These are phyloP conservation scores for Pedionomus torquatus DNA, from an alignment of 2,113 vertebrate genomes.

Conservation along the genomic window DNA sequence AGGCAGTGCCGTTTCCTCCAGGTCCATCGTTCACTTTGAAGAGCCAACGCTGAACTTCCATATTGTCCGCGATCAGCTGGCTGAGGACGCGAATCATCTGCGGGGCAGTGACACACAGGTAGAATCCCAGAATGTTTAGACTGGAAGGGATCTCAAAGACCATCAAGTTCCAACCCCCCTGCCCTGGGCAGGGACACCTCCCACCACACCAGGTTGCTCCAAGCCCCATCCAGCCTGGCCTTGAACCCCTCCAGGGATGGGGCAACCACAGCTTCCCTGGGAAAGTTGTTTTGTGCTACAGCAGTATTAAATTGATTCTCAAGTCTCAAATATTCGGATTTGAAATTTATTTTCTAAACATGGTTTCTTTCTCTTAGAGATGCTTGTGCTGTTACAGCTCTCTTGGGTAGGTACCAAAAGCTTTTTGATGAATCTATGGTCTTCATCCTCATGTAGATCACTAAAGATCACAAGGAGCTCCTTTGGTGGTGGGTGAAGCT, in stretches of 20 bases:
- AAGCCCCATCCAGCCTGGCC: too few relatives aligned
- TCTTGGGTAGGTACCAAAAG: rapidly evolving
- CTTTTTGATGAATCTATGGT: neutral
- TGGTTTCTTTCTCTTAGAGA: neutral
- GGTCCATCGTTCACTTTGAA: slow-evolving; percentile 83
- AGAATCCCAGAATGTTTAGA: too few relatives aligned
- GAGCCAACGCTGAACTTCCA: slow-evolving; percentile 83
- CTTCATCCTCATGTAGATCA: neutral
- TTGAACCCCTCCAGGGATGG: too few relatives aligned
- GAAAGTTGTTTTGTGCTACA: neutral
- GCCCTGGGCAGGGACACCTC: too few relatives aligned
- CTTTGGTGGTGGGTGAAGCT: neutral
- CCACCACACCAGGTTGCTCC: too few relatives aligned
- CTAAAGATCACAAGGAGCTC: neutral
- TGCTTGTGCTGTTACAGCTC: neutral
- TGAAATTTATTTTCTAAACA: neutral
- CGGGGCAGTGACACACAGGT: neutral
- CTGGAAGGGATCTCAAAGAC: too few relatives aligned
- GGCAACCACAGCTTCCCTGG: too few relatives aligned
- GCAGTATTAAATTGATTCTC: too few relatives aligned
- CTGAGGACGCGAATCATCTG: slow-evolving; percentile 82
- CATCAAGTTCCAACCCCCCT: too few relatives aligned
- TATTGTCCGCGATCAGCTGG: slow-evolving; percentile 78
- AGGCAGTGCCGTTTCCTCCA: slow-evolving; percentile 81
- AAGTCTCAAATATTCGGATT: neutral